phyloP scores from a whole-genome alignment of 2,888 invertebrate genomes.

The Agriopis marginaria region DNA sequence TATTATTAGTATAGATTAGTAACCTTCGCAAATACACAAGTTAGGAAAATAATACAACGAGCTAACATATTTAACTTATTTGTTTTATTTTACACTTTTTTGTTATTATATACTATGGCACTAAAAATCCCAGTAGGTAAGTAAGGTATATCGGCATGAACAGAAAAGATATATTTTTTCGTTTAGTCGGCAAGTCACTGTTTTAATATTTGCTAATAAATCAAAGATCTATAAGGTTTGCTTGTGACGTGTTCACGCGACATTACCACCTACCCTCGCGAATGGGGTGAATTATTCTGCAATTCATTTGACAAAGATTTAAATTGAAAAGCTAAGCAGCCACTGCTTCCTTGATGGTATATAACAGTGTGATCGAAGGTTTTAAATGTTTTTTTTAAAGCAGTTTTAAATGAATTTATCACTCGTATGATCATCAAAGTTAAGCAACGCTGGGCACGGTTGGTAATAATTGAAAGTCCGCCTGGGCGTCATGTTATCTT shows the following conservation, averaged over 20 bases:
- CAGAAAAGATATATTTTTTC: not conserved
- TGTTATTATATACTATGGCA: too few species aligned
- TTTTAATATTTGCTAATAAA: slow-evolving; percentile 11
- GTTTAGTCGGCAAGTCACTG: not conserved
- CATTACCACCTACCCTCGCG: slow-evolving; percentile 10
- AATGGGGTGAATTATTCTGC: slow-evolving; percentile 6
- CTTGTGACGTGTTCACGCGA: slow-evolving; percentile 9
- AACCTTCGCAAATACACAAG: too few species aligned
- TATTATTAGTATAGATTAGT: too few species aligned
- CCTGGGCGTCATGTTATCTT: not conserved
- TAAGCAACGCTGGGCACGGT: too few species aligned
- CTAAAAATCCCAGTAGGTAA: too few species aligned
- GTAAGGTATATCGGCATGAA: not conserved
- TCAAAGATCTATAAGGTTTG: slow-evolving; percentile 6
- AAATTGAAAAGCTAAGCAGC: not conserved
- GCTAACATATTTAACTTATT: too few species aligned
- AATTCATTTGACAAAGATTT: not conserved
- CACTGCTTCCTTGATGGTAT: not conserved
- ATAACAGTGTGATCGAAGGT: not conserved
- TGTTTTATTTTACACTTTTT: too few species aligned
- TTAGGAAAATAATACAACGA: too few species aligned
- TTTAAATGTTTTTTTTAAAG: not conserved
- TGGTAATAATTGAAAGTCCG: too few species aligned
- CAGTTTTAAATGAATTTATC: too few species aligned
- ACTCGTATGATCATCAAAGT: too few species aligned